Base-by-base conservation (phyloP, 2,888 invertebrate genomes). In the Ryuthela nishihirai region DNA sequence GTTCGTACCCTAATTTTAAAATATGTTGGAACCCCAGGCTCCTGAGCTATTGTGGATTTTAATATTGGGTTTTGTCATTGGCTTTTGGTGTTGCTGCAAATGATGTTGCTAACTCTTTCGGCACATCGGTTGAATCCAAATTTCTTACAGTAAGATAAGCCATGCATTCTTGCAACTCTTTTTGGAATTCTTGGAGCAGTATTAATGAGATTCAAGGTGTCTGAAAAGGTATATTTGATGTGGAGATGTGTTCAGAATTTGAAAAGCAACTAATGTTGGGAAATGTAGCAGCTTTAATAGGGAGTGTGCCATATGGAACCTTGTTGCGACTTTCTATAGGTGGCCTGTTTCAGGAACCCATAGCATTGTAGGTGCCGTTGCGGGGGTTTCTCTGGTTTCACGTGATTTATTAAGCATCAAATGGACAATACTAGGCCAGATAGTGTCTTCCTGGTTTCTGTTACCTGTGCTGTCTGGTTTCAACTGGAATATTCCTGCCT, bases 71-170 rank as follows among this genome's bases (percentile, higher is more conserved):
- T 98, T 97, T 75, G 74, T 94, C 68, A 89, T 99, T 68, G 94
- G 97, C 98, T 49, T 98, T 99, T 77, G 98, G 97, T 46, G 95
- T 99, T 70, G 99, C 99, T 42, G 98, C 98, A 64, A 99, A 99
- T 74, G 98, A 99, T 78, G 98, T 98, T 62, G 98, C 98, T 67
- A 99, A 99, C 74, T 93, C 94, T 12, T 99, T 99, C 75, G 99
- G 98, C 25, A 99, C 99, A 42, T 93, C 93, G 65, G 98, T 99
- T 38, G 99, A 99, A 24, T 89, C 95, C 60, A 92, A 93, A 74
- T 98, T 98, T 44, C 80, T 99, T 66, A 91, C 92, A 38, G 84
- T 99, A 62, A 81, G 85, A 64, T 89, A 91, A 74, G 99, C 99
- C 24, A 25, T 99, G 98, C 74, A 81, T 92, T 64, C 80, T 99